Evolutionary conservation across 2,797 vertebrate species (phyloP), one percentile per base, ranked within the genome.

Genomic region (Enteromius radiatus): DNA sequence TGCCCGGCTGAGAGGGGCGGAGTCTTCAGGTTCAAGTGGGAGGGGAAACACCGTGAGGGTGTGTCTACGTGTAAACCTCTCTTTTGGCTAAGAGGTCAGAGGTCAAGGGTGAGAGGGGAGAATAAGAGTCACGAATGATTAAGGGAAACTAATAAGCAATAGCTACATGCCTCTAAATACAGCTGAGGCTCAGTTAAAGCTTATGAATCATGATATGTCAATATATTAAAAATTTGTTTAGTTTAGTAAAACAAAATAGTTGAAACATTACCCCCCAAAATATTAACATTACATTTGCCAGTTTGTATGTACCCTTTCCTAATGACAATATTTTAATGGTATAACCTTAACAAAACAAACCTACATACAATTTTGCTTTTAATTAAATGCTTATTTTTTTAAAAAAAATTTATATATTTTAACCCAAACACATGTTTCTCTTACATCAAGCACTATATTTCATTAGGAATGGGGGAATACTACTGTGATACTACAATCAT

Each of bases 61-160:
- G 92, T 98, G 96, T 90, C 97, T 96, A 92, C 96, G 92, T 89
- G 94, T 90, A 86, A 95, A 96, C 89, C 87, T 94, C 90, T 98
- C 96, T 88, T 88, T 96, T 93, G 95, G 95, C 89, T 91, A 89
- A 54, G 70, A 82, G 86, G 79, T 81, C 63, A 81, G 77, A 80
- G 82, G 84, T 64, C 21, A 81, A 79, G 84, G 85, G 89, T 81
- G 87, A 91, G 84, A 90, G 91, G 52, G 82, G 47, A 69, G 17
- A 78, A 82, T 84, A 64, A 64, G 71, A 77, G 28, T 73, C 33
- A 86, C n/a, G 10, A 65, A 17, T 59, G 4, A 56, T 70, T 41
- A 78, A 59, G 38, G 21, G 11, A 65, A 31, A 43, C 0, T 36
- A 28, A 28, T 56, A 11, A 56, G 15, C 21, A 47, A 45, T 5